Base-by-base conservation (phyloP, 2,888 invertebrate species). In the Volucella zonaria region DNA sequence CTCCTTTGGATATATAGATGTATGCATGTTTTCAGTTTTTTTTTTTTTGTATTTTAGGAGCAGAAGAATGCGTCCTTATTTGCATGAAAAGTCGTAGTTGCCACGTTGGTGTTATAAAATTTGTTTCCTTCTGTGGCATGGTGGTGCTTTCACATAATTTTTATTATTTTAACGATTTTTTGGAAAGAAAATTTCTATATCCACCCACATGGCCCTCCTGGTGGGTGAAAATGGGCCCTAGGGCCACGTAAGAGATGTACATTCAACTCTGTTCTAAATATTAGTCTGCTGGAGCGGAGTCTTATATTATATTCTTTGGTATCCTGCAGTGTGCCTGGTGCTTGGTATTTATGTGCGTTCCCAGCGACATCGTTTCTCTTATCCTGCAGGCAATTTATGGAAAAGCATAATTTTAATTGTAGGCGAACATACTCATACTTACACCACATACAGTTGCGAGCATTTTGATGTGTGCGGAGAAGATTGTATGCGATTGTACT, bases 21-120 rank as follows among this genome's bases (percentile, higher is more conserved):
- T 59, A 31, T 31, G 15, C 18, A 43, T 40, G 42, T 42, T 42
- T 38, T 15, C 31, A 45, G 56, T 51, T 38, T 38, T 45, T 54
- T 68, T 51, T 23, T 40, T 23, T 31, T 4, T 31, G 31, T 31
- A 31, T 31, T 31, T 31, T 1, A 31, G 6, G 31, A 31, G 31
- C 31, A 31, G 3, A 15, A 45, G 45, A 71, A 59, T 59, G 49
- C 49, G 59, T 47, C 58, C 59, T 71, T 61, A 51, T 71, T 61
- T 71, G 51, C 70, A 49, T 59, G 49, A 18, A 59, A 59, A 42
- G 42, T 49, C 11, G 10, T 18, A 18, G 18, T 6, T n/a, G 15
- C 47, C 70, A n/a, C 47, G 11, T 40, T 47, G 71, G 71, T 49
- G 71, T 51, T 42, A 71, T 61, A 61, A 71, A 71, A 71, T 59